Conservation (phyloP, 2,113 vertebrate genomes). For the Craseonycteris thonglongyai region DNA sequence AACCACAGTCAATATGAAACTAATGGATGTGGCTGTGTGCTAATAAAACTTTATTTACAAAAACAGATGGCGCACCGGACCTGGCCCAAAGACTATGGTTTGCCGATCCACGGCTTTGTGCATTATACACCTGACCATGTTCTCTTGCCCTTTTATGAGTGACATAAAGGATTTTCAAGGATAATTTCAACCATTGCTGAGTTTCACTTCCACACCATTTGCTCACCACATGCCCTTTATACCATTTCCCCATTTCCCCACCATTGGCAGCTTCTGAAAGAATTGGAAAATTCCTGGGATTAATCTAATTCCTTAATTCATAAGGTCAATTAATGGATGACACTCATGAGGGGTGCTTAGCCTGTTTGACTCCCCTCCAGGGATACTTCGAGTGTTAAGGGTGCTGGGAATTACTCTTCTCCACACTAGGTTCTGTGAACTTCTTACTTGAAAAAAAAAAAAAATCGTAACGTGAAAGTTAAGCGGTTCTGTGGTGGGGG, state of each 20-base stretch:
- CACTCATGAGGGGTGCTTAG: neutral
- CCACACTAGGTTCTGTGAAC: neutral
- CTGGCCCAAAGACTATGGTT: neutral
- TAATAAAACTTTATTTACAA: conserved; percentile 54
- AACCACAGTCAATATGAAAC: neutral
- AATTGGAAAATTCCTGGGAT: neutral
- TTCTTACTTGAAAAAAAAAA: neutral
- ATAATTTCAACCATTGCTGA: neutral
- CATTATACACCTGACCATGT: neutral
- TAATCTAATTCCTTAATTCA: neutral
- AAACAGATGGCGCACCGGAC: neutral
- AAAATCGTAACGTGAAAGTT: neutral
- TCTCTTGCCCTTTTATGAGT: neutral
- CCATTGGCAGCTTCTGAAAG: neutral
- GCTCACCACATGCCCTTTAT: neutral
- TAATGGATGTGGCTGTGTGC: neutral
- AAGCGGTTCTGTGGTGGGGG: neutral
- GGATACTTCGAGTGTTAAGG: neutral
- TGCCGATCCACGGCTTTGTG: neutral
- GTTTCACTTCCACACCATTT: neutral
- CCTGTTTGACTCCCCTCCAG: neutral
- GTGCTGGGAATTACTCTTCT: neutral
- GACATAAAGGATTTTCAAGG: neutral
- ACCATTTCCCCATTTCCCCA: neutral
- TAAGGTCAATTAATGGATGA: neutral